Conservation (phyloP, 2,797 vertebrate genomes). For the Scleropages formosus region DNA sequence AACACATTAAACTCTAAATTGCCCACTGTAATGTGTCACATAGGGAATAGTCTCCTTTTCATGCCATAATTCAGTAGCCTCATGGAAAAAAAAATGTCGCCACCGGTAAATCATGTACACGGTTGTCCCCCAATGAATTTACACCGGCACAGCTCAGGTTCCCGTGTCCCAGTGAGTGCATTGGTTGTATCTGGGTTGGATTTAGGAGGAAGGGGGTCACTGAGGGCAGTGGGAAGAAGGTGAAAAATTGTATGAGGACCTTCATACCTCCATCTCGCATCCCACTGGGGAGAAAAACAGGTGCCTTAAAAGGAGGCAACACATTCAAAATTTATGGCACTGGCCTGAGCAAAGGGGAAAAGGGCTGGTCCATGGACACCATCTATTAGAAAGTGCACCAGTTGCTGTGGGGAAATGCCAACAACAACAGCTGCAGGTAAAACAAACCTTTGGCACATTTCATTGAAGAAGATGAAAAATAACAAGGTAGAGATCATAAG, state of each 20-base stretch:
- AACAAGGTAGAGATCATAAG: slow-evolving; percentile 23
- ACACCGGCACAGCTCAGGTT: too few relatives aligned
- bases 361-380: slow-evolving; percentile 67
- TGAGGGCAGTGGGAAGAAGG: neutral
- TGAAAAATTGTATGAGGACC: neutral
- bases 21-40: too few relatives aligned
- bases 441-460: slow-evolving; percentile 28
- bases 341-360: slow-evolving; percentile 58
- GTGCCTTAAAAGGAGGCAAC: neutral
- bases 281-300: neutral
- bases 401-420: slow-evolving; percentile 69
- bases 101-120: too few relatives aligned
- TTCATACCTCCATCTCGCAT: neutral
- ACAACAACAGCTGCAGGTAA: slow-evolving; percentile 42
- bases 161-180: too few relatives aligned
- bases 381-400: slow-evolving; percentile 66
- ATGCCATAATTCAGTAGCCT: too few relatives aligned
- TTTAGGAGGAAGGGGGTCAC: neutral
- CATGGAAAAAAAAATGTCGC: too few relatives aligned
- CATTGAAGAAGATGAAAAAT: slow-evolving; percentile 39
- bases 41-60: too few relatives aligned
- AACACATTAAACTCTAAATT: too few relatives aligned
- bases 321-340: slow-evolving; percentile 49
- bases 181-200: too few relatives aligned
- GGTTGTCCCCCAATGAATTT: too few relatives aligned